Evolutionary conservation across 2,797 vertebrate species (phyloP), one percentile per base, ranked within the genome.

Genomic region (Xenops minutus): DNA sequence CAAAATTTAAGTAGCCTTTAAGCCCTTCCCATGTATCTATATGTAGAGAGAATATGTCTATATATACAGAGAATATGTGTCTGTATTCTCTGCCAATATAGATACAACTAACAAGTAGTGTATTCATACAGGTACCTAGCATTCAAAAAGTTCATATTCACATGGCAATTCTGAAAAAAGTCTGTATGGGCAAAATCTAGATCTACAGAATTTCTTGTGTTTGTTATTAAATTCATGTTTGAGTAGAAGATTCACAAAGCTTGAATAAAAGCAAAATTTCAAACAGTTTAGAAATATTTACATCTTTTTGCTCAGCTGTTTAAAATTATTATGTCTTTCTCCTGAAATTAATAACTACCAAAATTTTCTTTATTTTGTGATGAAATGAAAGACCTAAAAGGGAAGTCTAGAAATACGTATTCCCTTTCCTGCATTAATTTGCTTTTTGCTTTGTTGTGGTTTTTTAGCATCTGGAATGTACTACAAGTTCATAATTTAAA

Each of bases 361-460:
- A 58, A 67, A 44, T 46, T 41, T 19, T 64, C 34, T 27, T 48
- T 24, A n/a, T 49, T 90, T 78, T 74, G 9, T 55, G 85, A 68
- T 68, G 34, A 76, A 78, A 79, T 27, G 2, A 68, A 87, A 86
- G 7, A 81, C 17, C 10, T 72, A 29, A 80, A 77, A 58, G 17
- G 4, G 6, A 86, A 64, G 27, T 14, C 11, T 32, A 20, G 21
- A 78, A 88, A 86, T 6, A 76, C 12, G 63, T 3, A 52, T 56
- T 46, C 8, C 15, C 23, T 58, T 76, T 74, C 32, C 51, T 7
- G 8, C 34, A 56, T 5, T 83, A 22, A 39, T 66, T 36, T 48
- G 6, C 1, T 7, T 46, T 62, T 80, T 64, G 44, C 48, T 54
- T n/a, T 55, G 32, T 26, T 48, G 43, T 0, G 1, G 1, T 6